A percentile compares a stretch with the other conserved stretches of the same genome.
phyloP scores from a whole-genome alignment of 64 coral and sea anemone genomes.

The Montipora capricornis region DNA sequence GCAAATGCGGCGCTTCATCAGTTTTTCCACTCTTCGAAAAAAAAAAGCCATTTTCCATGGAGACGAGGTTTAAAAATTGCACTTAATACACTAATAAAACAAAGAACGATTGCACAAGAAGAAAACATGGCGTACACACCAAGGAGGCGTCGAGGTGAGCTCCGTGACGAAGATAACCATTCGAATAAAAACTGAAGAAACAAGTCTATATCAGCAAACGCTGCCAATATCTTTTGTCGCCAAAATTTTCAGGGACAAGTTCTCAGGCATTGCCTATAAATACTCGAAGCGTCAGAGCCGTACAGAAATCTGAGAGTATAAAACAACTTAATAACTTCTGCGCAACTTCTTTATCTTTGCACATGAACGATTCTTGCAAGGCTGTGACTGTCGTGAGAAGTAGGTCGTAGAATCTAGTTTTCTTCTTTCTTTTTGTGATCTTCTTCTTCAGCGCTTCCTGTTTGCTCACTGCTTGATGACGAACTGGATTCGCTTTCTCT shows the following conservation, averaged over 20 bases:
- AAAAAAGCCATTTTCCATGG: too few species aligned
- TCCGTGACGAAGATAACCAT: too few species aligned
- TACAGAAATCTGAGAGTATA: not conserved
- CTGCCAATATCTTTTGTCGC: not conserved
- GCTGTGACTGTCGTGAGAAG: not conserved
- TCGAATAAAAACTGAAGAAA: not conserved
- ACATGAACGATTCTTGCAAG: not conserved
- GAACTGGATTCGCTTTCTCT: conserved; percentile 63
- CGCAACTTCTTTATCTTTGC: not conserved
- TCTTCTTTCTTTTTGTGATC: conserved; percentile 89
- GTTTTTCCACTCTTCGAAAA: too few species aligned
- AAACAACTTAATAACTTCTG: not conserved
- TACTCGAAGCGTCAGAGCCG: not conserved
- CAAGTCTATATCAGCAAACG: not conserved
- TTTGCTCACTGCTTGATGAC: conserved; percentile 40
- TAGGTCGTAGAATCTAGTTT: conserved; percentile 55
- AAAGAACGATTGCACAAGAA: too few species aligned
- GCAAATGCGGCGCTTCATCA: too few species aligned
- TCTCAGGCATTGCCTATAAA: not conserved
- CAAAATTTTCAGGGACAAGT: not conserved
- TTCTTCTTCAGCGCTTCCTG: conserved; percentile 35
- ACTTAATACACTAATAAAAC: too few species aligned
- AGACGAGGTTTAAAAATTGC: too few species aligned
- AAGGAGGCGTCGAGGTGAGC: too few species aligned
- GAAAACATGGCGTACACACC: too few species aligned